phyloP scores from a whole-genome alignment of 2,888 invertebrate species.

The Tridacna gigas region DNA sequence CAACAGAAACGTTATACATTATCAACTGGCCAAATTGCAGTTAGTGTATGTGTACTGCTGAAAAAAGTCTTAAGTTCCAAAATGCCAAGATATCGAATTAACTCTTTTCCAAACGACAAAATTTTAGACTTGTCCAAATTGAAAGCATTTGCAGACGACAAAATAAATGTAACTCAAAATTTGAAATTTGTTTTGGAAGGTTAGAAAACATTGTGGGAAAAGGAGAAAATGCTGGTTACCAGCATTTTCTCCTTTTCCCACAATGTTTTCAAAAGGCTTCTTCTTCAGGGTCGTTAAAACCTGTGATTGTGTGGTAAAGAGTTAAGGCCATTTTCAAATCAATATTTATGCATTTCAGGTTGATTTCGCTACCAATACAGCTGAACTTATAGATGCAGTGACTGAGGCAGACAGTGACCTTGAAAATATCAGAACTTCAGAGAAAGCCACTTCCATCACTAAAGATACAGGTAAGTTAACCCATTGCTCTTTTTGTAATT shows the following conservation, averaged over 20 bases:
- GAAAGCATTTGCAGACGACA: no score
- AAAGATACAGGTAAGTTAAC: constrained; percentile 75
- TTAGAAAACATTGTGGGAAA: not conserved
- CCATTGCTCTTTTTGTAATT: not conserved
- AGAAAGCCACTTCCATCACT: constrained; percentile 77
- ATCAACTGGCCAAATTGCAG: no score
- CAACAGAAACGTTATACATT: no score
- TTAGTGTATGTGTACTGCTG: no score
- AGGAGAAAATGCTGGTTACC: not conserved
- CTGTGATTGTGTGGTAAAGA: not conserved
- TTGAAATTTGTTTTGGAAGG: no score
- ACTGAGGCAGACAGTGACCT: constrained; percentile 73
- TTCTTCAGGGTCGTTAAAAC: no score
- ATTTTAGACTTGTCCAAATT: no score
- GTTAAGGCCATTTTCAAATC: not conserved
- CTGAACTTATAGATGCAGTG: constrained; percentile 72
- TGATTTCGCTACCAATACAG: constrained; percentile 79
- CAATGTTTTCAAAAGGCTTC: not conserved
- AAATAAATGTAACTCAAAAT: no score
- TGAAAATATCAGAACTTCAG: constrained; percentile 69
- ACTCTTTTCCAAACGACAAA: no score
- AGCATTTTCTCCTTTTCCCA: not conserved
- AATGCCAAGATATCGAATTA: no score
- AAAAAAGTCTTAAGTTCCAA: no score
- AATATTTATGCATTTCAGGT: constrained; percentile 65